These are phyloP conservation scores for Thaumetopoea pityocampa DNA, from an alignment of 1,140 invertebrate species.

Conservation along the genomic window DNA sequence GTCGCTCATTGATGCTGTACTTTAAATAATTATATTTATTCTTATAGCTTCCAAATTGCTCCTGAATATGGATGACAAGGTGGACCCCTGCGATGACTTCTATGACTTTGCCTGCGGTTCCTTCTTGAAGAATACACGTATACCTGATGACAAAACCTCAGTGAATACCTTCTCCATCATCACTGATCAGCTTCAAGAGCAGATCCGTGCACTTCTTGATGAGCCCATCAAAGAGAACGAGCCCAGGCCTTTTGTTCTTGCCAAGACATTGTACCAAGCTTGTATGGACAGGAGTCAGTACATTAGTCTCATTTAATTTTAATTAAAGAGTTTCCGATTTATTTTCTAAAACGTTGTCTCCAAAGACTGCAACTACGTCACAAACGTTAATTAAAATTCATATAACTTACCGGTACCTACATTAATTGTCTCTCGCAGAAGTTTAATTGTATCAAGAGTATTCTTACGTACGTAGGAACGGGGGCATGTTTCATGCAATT, in stretches of 20 bases:
- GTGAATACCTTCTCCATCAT: slow-evolving; percentile 89
- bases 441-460: too few species aligned
- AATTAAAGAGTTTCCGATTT: neutral
- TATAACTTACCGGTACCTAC: too few species aligned
- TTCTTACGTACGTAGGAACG: too few species aligned
- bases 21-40: slow-evolving; percentile 3
- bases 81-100: slow-evolving; percentile 94
- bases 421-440: too few species aligned
- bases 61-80: slow-evolving; percentile 82
- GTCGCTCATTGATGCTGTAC: too few species aligned
- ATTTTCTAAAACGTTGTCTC: neutral
- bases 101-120: slow-evolving; percentile 89
- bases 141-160: slow-evolving; percentile 88
- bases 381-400: too few species aligned
- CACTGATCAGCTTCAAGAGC: slow-evolving; percentile 86
- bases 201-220: slow-evolving; percentile 85
- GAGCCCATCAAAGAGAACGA: slow-evolving; percentile 80
- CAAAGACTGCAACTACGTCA: too few species aligned
- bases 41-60: slow-evolving; percentile 81
- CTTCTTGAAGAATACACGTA: slow-evolving; percentile 83
- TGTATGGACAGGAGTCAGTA: slow-evolving; percentile 92
- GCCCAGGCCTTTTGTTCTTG: slow-evolving; percentile 83
- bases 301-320: neutral
- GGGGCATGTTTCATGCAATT: too few species aligned
- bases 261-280: slow-evolving; percentile 86